Base-by-base conservation (phyloP, 2,113 vertebrate species). In the Lagopus leucura region DNA sequence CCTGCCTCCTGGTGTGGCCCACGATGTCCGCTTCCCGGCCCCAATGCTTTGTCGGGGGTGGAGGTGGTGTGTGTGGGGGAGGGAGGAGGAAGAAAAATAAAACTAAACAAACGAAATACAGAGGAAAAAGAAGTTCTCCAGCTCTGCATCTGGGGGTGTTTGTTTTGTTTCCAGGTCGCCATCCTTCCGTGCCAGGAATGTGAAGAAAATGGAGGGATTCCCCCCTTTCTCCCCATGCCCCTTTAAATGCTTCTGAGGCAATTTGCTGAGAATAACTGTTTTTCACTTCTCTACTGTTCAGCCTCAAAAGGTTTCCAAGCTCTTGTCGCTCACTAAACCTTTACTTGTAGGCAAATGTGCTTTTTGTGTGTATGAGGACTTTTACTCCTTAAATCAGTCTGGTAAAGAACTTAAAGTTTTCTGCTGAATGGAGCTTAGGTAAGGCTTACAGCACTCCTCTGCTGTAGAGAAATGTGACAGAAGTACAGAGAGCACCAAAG, bases 291-390 rank as follows among this genome's bases (percentile, higher is more conserved):
- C 3, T 74, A 40, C 10, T 50, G 45, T 60, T 63, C 6, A 42
- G 16, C 0, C 0, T 5, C 17, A 1, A 13, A 38, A 1, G 1
- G 4, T 72, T 79, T 75, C 15, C 19, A 72, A 90, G 66, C 27
- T 52, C 8, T 43, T 2, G 7, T 24, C 15, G 1, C 42, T 50
- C 2, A 0, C 11, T 71, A 36, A 69, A 24, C 6, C 8, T 60
- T 42, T 67, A 6, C 16, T 57, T 34, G 38, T 38, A 4, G 4
- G 19, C 6, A 36, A 20, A 7, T 0, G 2, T 52, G 25, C 10
- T 47, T 64, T 84, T 76, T 52, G 13, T 38, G 16, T 5, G 16
- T 47, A 13, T 4, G 7, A 52, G 4, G 10, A 11, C 8, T 71
- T 73, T 13, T 5, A 5, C 3, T 60, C 8, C 8, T 87, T 60